Percentiles rank a stretch among this genome's conserved stretches.
These are phyloP conservation scores for Eira barbara DNA, from an alignment of 2,113 vertebrate genomes.

Conservation along the genomic window DNA sequence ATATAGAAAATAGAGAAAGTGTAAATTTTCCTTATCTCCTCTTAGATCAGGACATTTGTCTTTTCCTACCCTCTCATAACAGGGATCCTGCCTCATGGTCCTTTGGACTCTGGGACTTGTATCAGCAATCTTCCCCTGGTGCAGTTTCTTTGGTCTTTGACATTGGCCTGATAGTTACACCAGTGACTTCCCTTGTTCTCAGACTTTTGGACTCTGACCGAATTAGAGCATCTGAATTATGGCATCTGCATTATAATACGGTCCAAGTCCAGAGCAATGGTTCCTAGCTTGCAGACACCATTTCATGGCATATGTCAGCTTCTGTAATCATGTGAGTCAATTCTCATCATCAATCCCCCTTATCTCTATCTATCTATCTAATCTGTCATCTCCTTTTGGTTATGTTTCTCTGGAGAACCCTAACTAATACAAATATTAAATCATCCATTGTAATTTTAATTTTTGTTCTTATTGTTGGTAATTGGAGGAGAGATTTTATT, in stretches of 20 bases:
- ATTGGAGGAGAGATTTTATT: background rate
- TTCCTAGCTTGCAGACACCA: background rate
- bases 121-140: no score
- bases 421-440: background rate
- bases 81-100: no score
- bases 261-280: background rate
- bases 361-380: background rate
- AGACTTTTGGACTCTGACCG: no score
- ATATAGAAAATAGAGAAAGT: no score
- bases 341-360: background rate
- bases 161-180: no score
- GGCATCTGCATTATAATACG: background rate
- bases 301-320: background rate
- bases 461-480: background rate
- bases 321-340: background rate
- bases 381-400: background rate
- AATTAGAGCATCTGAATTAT: no score
- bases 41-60: no score
- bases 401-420: background rate
- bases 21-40: no score
- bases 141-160: no score
- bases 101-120: no score
- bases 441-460: background rate
- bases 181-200: no score
- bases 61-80: no score